phyloP scores from a whole-genome alignment of 2,113 vertebrate genomes.

The Herpetotheres cachinnans region DNA sequence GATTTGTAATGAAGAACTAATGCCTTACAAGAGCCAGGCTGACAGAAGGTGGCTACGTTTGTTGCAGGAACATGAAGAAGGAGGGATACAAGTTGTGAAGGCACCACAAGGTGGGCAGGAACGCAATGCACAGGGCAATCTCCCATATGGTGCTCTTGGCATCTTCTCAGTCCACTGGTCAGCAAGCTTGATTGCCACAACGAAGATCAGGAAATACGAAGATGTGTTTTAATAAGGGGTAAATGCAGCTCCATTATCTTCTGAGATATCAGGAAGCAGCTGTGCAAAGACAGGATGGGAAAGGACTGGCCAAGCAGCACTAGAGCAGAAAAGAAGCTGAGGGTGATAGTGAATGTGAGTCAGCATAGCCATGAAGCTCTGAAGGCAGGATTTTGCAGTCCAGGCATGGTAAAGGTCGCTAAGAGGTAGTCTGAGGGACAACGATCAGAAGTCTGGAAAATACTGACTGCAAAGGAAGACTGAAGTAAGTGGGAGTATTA shows the following conservation, averaged over 20 bases:
- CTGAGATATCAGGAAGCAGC: neutral
- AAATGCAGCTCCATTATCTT: neutral
- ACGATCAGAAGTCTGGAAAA: neutral
- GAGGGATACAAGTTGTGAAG: neutral
- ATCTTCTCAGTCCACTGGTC: neutral
- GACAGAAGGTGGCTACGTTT: neutral
- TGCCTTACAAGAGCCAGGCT: neutral
- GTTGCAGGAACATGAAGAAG: neutral
- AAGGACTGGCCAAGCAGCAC: neutral
- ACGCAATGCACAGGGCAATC: neutral
- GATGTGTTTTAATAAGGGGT: neutral
- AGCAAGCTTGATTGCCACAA: neutral
- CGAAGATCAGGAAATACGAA: neutral
- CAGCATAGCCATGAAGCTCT: neutral
- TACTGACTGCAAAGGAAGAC: neutral
- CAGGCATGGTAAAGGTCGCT: neutral
- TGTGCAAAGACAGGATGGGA: neutral
- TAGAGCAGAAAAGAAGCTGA: neutral
- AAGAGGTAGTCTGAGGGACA: neutral
- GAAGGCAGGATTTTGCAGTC: neutral
- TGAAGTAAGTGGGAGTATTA: neutral
- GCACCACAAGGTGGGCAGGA: neutral
- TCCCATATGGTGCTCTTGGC: neutral
- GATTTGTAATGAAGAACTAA: neutral
- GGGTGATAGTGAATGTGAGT: fast-evolving